These are phyloP conservation scores for Neosalanx taihuensis DNA, from an alignment of 2,797 vertebrate genomes.

Conservation along the genomic window DNA sequence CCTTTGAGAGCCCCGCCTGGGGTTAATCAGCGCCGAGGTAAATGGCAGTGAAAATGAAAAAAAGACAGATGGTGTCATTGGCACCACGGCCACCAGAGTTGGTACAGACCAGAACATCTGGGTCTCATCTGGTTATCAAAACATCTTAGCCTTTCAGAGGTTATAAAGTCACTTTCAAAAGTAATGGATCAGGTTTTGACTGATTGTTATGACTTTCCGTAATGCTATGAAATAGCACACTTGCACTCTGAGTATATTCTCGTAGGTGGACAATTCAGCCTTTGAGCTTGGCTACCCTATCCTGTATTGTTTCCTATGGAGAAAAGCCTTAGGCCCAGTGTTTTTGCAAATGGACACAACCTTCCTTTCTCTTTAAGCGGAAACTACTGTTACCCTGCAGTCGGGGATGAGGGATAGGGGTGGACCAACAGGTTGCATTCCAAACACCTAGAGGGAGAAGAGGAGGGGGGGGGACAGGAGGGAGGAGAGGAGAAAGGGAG, in stretches of 20 bases:
- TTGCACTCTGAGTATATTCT: slow-evolving; percentile 17
- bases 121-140: slow-evolving; percentile 24
- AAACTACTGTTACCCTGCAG: background rate
- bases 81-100: background rate
- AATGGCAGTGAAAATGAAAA: slow-evolving; percentile 17
- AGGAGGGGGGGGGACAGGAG: background rate
- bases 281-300: slow-evolving; percentile 15
- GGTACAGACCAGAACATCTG: slow-evolving; percentile 19
- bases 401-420: background rate
- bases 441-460: background rate
- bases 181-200: slow-evolving; percentile 25
- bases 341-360: slow-evolving; percentile 10
- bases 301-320: slow-evolving; percentile 9
- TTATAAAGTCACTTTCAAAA: slow-evolving; percentile 22
- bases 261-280: slow-evolving; percentile 20
- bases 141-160: slow-evolving; percentile 20
- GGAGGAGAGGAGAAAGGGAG: background rate
- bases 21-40: slow-evolving; percentile 21
- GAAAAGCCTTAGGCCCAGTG: slow-evolving; percentile 21
- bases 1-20: slow-evolving; percentile 4
- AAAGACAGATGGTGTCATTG: slow-evolving; percentile 20
- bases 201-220: slow-evolving; percentile 31
- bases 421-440: background rate
- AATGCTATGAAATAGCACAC: slow-evolving; percentile 30
- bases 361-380: slow-evolving; percentile 3